These are phyloP conservation scores for Gorsachius magnificus DNA, from an alignment of 2,797 vertebrate genomes.

Conservation along the genomic window DNA sequence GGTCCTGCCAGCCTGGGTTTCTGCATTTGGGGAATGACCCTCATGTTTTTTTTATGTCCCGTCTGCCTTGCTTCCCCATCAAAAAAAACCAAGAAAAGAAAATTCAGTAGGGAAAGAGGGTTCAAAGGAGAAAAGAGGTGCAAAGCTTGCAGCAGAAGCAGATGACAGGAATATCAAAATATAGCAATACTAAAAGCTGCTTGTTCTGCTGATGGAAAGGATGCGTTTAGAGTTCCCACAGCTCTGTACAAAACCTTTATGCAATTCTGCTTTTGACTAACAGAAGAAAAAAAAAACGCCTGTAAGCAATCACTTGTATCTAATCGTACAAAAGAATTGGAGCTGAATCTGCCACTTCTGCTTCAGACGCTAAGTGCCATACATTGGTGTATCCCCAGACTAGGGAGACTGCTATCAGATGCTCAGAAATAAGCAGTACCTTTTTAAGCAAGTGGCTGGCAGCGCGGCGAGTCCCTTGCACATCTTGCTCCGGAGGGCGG, in stretches of 20 bases:
- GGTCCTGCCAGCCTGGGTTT: background rate
- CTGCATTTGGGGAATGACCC: background rate
- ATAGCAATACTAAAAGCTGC: background rate
- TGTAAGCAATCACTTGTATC: background rate
- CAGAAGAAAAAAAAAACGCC: background rate
- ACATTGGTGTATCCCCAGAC: background rate
- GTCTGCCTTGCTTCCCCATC: background rate
- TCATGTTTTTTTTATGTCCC: background rate
- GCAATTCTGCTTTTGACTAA: background rate
- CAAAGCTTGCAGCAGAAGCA: background rate
- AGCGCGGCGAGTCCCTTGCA: conserved; percentile 92
- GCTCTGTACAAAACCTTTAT: background rate
- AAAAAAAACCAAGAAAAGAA: background rate
- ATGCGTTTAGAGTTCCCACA: background rate
- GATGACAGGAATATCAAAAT: background rate
- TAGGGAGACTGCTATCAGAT: background rate
- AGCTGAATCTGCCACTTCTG: background rate
- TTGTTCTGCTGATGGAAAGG: background rate
- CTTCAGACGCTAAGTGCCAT: background rate
- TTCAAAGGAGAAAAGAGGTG: background rate
- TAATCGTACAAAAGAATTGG: background rate
- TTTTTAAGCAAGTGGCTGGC: conserved; percentile 92
- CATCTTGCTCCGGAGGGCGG: conserved; percentile 75
- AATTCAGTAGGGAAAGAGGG: background rate
- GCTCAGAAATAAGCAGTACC: conserved; percentile 76